Conservation (phyloP, 2,888 invertebrate species). For the Patella pellucida region DNA sequence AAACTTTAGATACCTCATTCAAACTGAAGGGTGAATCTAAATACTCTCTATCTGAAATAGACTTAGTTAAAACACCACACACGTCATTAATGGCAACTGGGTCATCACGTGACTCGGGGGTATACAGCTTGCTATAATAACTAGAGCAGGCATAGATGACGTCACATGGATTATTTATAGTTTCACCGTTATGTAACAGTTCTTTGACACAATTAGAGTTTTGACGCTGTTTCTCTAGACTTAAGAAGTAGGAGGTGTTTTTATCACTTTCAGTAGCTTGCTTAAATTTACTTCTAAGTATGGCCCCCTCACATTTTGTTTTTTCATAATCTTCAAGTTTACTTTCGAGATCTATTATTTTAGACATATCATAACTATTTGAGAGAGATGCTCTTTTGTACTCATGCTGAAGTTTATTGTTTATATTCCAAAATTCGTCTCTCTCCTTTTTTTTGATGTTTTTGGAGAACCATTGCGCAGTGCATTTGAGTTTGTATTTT, state of each 20-base stretch:
- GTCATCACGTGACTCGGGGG: not conserved
- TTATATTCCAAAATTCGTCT: slow-evolving; percentile 14
- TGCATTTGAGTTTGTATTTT: slow-evolving; percentile 23
- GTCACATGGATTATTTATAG: too few species aligned
- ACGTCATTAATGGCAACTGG: not conserved
- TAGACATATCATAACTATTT: not conserved
- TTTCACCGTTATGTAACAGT: too few species aligned
- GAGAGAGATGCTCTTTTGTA: not conserved
- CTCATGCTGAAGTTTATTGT: slow-evolving; percentile 15
- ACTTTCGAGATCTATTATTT: not conserved
- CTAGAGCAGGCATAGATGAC: too few species aligned
- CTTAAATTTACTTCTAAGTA: not conserved
- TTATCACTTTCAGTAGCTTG: too few species aligned
- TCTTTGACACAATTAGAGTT: too few species aligned
- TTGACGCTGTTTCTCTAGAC: too few species aligned
- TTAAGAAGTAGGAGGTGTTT: too few species aligned
- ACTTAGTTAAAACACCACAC: not conserved
- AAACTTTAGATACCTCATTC: slow-evolving; percentile 16
- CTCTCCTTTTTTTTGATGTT: slow-evolving; percentile 1
- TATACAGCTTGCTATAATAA: not conserved
- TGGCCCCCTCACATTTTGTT: not conserved
- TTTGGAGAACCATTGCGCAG: slow-evolving; percentile 8
- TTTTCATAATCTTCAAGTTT: not conserved
- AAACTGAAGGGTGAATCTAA: slow-evolving; percentile 8
- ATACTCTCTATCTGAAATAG: not conserved